phyloP scores from a whole-genome alignment of 1,140 invertebrate genomes.

The Delia radicum region DNA sequence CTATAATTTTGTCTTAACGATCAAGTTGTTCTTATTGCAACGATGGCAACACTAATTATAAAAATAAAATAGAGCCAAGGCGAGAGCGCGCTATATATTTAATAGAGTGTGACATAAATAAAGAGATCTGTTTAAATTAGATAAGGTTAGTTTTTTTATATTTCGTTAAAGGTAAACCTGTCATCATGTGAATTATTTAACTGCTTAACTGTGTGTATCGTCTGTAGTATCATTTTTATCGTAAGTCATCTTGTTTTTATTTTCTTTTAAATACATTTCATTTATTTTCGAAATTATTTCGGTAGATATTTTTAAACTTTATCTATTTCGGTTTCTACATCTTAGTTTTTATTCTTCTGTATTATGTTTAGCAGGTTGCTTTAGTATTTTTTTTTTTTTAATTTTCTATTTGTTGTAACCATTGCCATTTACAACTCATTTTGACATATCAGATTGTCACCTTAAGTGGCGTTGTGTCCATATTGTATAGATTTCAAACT shows the following conservation, averaged over 20 bases:
- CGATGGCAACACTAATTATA: not conserved
- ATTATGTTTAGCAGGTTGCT: not conserved
- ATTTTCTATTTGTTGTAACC: not conserved
- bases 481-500: constrained; percentile 13
- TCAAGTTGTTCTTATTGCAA: too few relatives aligned
- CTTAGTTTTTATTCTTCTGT: not conserved
- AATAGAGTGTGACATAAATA: not conserved
- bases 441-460: constrained; percentile 30
- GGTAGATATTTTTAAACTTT: not conserved
- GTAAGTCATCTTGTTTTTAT: constrained; percentile 4
- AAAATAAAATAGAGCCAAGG: not conserved
- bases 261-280: not conserved
- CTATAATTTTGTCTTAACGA: too few relatives aligned
- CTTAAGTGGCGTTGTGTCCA: constrained; percentile 27
- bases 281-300: not conserved
- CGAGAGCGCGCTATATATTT: not conserved
- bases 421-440: constrained; percentile 22
- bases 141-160: not conserved
- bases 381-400: not conserved
- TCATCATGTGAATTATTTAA: constrained; percentile 21
- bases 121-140: not conserved
- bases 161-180: not conserved
- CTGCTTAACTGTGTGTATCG: constrained; percentile 7
- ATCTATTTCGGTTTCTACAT: too few relatives aligned
- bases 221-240: constrained; percentile 14